Evolutionary conservation across 1,140 invertebrate species (phyloP), one percentile per base, ranked within the genome.

Genomic region (Stratiolaelaps scimitus): DNA sequence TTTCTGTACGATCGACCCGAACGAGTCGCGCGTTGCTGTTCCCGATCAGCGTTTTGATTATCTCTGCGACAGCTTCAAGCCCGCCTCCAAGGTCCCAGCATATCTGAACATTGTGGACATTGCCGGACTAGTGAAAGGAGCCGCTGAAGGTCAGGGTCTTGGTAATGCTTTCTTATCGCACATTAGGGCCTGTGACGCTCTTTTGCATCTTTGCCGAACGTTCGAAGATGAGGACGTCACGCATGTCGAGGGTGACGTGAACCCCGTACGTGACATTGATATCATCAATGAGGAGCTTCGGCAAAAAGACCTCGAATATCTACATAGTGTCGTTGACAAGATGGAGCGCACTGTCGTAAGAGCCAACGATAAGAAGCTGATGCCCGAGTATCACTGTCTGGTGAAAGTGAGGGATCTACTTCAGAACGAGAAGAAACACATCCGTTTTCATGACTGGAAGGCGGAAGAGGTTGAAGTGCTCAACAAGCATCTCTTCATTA

Each of bases 1-100:
- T 5, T 99, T 99, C 80, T 99, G 96, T 80, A 99, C 96, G 73
- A 99, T 99, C 74, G 93, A 98, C 80, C 96, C 96, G 26, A 98
- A 98, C 91, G 95, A 98, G 85, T 85, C 89, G 88, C 84, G 94
- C 72, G 95, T 98, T 70, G 89, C 94, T n/a, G 93, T 99, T 6
- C 92, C 93, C 7, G 95, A 99, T 79, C 81, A 83, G 40, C 82
- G 96, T 69, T 99, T 84, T 75, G 92, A 98, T 74, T 97, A 83
- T 76, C 81, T 99, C 13, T 88, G 86, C 77, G 84, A 97, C 68
- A 91, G 85, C 75, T 92, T 88, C 78, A 95, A 98, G 76, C 95
- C 96, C 67, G 81, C 79, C 77, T 97, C 92, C 74, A 94, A 96
- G 81, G 92, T 98, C 10, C 94, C 95, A 28, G 95, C 94, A 0